Base-by-base conservation (phyloP, 2,113 vertebrate genomes). In the Ictalurus furcatus region DNA sequence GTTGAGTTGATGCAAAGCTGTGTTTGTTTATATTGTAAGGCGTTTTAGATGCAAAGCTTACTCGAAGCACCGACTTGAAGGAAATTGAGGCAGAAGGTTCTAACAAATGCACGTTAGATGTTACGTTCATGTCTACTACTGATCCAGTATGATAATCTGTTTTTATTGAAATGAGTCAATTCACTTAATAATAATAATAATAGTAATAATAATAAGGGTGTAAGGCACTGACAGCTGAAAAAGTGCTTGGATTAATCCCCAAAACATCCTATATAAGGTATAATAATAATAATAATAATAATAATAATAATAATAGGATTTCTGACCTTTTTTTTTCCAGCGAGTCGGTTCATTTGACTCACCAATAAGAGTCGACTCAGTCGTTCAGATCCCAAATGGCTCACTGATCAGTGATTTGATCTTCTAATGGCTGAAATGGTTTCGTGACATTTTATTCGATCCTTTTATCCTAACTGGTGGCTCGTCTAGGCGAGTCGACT, bases 1-100 rank as follows among this genome's bases (percentile, higher is more conserved):
- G 3, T 76, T 2, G 85, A 86, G 71, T 44, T 87, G 58, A 28
- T 79, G 48, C 48, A 85, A 67, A 69, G 16, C 44, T 80, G 69
- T 34, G 44, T 25, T 16, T 79, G 40, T 56, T 52, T 23, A 58
- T 56, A 19, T 17, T 19, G 56, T 58, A 58, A 58, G 5, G 56
- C 14, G 14, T 56, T 56, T 56, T 56, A 56, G 54, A 56, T 16
- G 54, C 54, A 56, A 56, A 56, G 54, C 54, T 54, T 9, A 54
- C 54, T 13, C 13, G 2, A 56, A 52, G 9, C 48, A 9, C 48
- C 0, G 48, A 52, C 0, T 7, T 52, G 6, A 52, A 52, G 48
- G 48, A 52, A 52, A 52, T 1, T 52, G 48, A 7, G 9, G 6
- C 9, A 52, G 52, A 9, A 52, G 8, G 52, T 11, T 52, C 8